Base-by-base conservation (phyloP, 1,140 invertebrate species). In the Ladona fulva region DNA sequence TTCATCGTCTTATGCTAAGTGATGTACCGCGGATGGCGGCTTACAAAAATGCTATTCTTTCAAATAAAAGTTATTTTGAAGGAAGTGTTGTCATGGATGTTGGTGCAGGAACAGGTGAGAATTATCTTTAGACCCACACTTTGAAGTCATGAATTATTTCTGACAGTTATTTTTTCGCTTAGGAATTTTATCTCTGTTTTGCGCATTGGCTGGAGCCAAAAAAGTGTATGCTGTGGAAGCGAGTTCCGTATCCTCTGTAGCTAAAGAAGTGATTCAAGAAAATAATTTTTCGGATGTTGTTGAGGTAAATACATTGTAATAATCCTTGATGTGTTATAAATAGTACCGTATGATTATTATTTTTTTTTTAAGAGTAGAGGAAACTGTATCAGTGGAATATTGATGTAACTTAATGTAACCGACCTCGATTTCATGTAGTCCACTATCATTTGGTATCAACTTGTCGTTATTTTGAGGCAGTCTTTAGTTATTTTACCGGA, bases 131-230 rank as follows among this genome's bases (percentile, higher is more conserved):
- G 29, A 78, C 79, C 42, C 77, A 73, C 79, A 77, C 78, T 80
- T 74, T 80, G 76, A 73, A 52, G n/a, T 29, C 22, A n/a, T 74
- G 24, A 42, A 29, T 19, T 24, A n/a, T 29, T 44, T 74, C 73
- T 44, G 25, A 37, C 77, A 29, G 16, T 22, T 19, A 66, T 19
- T 12, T 12, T 79, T 76, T 78, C 22, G 81, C 81, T 66, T 89
- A 81, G 95, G 96, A 24, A 97, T 99, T 82, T 86, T 99, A 19
- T 97, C 96, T 37, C 92, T 99, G 89, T 98, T 99, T 88, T 94
- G 94, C 83, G 96, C 96, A 24, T 91, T 96, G 83, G 95, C 96
- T 76, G 97, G 97, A 24, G 97, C 97, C 7, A 89, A 89, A 59
- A 92, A 90, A 85, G 96, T 99, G 0, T 94, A 95, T 85, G 97